phyloP scores from a whole-genome alignment of 2,113 vertebrate species.

The Phocoena phocoena region DNA sequence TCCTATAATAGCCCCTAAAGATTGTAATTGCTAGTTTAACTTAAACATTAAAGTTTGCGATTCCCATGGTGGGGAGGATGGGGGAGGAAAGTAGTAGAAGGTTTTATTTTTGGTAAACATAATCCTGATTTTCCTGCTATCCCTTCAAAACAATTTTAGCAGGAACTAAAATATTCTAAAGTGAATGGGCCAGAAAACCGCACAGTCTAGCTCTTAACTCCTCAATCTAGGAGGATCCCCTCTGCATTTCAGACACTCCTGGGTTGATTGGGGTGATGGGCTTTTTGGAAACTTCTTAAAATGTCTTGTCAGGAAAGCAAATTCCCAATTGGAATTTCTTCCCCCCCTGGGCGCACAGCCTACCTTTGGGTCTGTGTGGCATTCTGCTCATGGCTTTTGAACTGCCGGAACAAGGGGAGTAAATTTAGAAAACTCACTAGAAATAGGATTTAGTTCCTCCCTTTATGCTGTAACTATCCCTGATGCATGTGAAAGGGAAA shows the following conservation, averaged over 20 bases:
- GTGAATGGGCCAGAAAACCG: background rate
- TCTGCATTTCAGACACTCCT: background rate
- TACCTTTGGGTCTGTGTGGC: background rate
- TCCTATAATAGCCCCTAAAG: background rate
- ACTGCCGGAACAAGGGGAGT: background rate
- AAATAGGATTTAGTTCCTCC: background rate
- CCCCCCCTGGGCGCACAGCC: background rate
- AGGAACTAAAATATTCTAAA: conserved; percentile 29
- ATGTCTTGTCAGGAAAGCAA: background rate
- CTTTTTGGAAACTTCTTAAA: conserved; percentile 17
- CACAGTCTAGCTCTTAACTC: background rate
- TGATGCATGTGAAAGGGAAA: background rate
- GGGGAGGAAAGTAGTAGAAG: background rate
- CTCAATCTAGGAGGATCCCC: background rate
- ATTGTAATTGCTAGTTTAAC: conserved; percentile 29
- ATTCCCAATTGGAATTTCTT: background rate
- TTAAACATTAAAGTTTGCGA: background rate
- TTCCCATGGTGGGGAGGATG: background rate
- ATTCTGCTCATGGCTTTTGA: conserved; percentile 39
- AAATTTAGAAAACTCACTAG: background rate
- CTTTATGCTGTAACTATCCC: background rate
- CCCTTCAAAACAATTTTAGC: conserved; percentile 17
- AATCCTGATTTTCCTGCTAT: conserved; percentile 33
- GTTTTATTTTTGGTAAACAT: conserved; percentile 43
- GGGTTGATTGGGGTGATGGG: background rate